These are phyloP conservation scores for Schizothorax lantsangensis DNA, from an alignment of 2,797 vertebrate species.

Conservation along the genomic window DNA sequence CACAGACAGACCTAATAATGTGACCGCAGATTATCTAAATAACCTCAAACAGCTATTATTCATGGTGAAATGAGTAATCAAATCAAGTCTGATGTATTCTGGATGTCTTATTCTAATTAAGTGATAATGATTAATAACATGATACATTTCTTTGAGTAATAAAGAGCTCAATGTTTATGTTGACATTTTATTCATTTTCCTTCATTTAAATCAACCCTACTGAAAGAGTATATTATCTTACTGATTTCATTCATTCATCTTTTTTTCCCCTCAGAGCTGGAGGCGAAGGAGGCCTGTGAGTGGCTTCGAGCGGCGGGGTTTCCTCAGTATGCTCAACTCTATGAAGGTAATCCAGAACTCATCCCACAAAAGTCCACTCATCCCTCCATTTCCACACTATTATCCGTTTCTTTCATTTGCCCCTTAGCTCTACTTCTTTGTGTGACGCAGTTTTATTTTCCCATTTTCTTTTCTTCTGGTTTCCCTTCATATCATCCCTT, in stretches of 20 bases:
- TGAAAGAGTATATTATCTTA: background rate
- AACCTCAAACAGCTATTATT: background rate
- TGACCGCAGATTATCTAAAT: slow-evolving; percentile 3
- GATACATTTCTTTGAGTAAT: background rate
- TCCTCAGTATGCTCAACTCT: slow-evolving; percentile 85
- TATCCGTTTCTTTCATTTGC: background rate
- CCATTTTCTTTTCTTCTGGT: slow-evolving; percentile 16
- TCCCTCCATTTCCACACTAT: slow-evolving; percentile 4
- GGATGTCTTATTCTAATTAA: slow-evolving; percentile 19
- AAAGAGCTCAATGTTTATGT: background rate
- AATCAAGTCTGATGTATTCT: background rate
- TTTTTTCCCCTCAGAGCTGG: slow-evolving; percentile 76
- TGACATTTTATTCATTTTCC: background rate
- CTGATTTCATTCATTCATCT: background rate
- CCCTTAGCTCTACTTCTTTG: background rate
- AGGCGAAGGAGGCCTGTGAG: slow-evolving; percentile 81
- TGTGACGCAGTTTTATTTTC: slow-evolving; percentile 1
- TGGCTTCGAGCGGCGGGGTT: slow-evolving; percentile 85
- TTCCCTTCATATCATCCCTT: background rate
- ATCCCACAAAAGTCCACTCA: background rate
- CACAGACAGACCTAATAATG: background rate
- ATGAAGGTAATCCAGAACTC: slow-evolving; percentile 80
- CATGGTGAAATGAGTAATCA: background rate
- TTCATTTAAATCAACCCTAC: slow-evolving; percentile 6
- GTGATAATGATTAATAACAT: background rate